Evolutionary conservation across 2,888 invertebrate genomes (phyloP).

Genomic region (Xestia xanthographa): DNA sequence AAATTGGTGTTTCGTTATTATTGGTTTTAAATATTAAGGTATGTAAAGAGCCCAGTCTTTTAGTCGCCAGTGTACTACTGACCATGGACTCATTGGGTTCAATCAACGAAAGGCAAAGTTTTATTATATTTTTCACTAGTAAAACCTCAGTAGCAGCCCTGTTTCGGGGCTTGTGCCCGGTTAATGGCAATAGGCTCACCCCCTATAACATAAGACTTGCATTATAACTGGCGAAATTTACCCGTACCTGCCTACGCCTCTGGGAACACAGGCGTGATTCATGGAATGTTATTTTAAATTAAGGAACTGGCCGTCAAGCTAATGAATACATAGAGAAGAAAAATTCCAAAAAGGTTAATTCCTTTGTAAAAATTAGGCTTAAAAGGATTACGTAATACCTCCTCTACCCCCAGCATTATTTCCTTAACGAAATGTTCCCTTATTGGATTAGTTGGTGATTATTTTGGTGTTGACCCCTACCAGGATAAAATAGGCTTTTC

Average conservation of each 20-base stretch:
- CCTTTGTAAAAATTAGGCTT: constrained; percentile 7
- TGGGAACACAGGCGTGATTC: neutral
- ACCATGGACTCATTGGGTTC: neutral
- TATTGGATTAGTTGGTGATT: constrained; percentile 45
- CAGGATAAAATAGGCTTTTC: neutral
- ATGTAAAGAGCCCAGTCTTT: neutral
- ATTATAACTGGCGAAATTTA: constrained; percentile 30
- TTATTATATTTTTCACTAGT: neutral
- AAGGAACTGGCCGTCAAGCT: constrained; percentile 9
- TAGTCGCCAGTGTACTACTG: neutral
- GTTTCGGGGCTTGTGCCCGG: neutral
- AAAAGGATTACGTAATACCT: neutral
- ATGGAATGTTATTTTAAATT: constrained; percentile 25
- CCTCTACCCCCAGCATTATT: neutral
- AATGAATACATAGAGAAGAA: constrained; percentile 23
- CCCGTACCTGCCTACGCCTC: constrained; percentile 3
- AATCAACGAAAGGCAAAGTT: no score
- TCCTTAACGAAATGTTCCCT: neutral
- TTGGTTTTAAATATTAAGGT: neutral
- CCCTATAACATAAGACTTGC: constrained; percentile 22
- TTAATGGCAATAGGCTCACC: constrained; percentile 13
- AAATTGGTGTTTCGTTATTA: neutral
- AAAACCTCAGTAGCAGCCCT: constrained; percentile 23
- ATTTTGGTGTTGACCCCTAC: constrained; percentile 23
- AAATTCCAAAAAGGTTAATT: constrained; percentile 29